Percentiles rank a stretch among this genome's conserved stretches.
Conservation (phyloP, 2,113 vertebrate species). For the Suncus etruscus region DNA sequence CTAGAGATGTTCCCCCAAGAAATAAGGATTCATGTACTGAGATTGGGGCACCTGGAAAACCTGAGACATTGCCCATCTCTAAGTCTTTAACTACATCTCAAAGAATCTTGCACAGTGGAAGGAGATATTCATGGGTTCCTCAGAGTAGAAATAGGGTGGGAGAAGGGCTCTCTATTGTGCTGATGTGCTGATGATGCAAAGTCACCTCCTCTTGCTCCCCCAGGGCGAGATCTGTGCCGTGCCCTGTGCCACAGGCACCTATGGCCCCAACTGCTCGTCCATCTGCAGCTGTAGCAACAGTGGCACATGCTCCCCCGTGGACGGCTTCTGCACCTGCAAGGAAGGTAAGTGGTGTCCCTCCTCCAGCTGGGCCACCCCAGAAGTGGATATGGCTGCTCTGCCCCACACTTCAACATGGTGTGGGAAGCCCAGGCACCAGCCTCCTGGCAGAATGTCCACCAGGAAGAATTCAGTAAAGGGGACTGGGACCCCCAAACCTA, state of each 20-base stretch:
- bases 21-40: neutral
- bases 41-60: neutral
- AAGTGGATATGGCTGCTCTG: too few relatives aligned
- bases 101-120: neutral
- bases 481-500: neutral
- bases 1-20: too few relatives aligned
- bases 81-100: neutral
- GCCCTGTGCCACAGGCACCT: slow-evolving; percentile 91
- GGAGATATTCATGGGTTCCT: neutral
- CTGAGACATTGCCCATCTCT: neutral
- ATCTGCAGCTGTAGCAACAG: slow-evolving; percentile 94
- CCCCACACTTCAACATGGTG: neutral
- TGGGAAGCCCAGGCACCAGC: too few relatives aligned
- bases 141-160: neutral
- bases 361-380: neutral
- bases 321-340: slow-evolving; percentile 95
- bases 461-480: neutral
- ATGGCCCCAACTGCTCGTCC: slow-evolving; percentile 93
- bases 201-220: slow-evolving; percentile 56
- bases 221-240: slow-evolving; percentile 95
- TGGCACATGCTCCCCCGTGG: slow-evolving; percentile 92
- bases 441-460: too few relatives aligned
- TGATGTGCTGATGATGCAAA: neutral
- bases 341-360: slow-evolving; percentile 89
- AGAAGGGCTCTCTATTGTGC: too few relatives aligned